phyloP scores from a whole-genome alignment of 2,797 vertebrate genomes.

The Sebastolobus altivelis region DNA sequence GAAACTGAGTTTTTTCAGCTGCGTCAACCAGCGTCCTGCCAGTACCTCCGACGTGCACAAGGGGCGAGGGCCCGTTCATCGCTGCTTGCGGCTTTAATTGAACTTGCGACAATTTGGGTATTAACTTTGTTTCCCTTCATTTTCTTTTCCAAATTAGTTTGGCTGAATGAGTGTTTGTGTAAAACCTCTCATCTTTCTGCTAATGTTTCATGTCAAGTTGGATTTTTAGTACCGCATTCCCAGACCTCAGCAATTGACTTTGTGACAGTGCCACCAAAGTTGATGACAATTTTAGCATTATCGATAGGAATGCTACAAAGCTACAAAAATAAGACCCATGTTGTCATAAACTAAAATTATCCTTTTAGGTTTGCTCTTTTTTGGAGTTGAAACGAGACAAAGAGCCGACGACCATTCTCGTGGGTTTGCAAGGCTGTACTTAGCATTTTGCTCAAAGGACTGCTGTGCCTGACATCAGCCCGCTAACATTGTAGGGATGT shows the following conservation, averaged over 20 bases:
- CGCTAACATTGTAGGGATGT: too few species aligned
- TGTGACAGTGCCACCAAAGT: not conserved
- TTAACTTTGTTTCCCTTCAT: not conserved
- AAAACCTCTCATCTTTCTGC: not conserved
- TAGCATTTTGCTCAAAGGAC: not conserved
- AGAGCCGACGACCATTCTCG: too few species aligned
- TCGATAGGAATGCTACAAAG: too few species aligned
- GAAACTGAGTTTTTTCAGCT: too few species aligned
- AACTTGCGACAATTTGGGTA: not conserved
- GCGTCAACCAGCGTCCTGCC: fast-evolving
- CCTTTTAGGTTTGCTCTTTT: not conserved
- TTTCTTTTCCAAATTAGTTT: not conserved
- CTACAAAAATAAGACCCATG: not conserved
- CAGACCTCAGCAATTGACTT: not conserved
- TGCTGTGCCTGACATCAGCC: not conserved
- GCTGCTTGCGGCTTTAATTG: not conserved
- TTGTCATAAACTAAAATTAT: not conserved
- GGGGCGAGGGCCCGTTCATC: fast-evolving
- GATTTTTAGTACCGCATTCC: not conserved
- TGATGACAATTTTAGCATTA: not conserved
- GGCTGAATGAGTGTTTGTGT: fast-evolving
- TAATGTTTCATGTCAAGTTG: not conserved
- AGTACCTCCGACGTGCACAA: too few species aligned
- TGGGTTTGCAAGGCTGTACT: not conserved
- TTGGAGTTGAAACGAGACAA: not conserved